These are phyloP conservation scores for Palythoa grandiflora DNA, from an alignment of 92 coral and sea anemone species.

Conservation along the genomic window DNA sequence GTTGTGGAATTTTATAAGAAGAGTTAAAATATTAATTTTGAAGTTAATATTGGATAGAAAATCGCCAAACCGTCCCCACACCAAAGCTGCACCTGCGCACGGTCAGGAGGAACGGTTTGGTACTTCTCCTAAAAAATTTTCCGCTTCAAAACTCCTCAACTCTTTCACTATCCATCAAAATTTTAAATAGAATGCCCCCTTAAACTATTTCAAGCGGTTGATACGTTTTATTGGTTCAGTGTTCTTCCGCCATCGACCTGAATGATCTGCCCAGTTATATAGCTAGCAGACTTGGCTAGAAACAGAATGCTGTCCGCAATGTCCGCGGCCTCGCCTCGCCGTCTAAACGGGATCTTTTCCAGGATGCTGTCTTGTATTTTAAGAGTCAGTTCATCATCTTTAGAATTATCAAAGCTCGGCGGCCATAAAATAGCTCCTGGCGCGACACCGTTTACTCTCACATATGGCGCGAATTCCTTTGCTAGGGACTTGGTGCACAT, in stretches of 20 bases:
- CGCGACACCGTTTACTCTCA: constrained; percentile 78
- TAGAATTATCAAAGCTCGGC: not conserved
- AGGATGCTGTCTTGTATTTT: constrained; percentile 38
- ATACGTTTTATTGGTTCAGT: constrained; percentile 47
- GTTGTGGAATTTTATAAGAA: no score
- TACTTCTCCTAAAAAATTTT: no score
- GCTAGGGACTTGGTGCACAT: constrained; percentile 80
- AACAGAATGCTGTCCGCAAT: constrained; percentile 61
- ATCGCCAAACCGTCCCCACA: no score
- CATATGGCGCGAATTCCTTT: constrained; percentile 75
- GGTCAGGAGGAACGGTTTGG: no score
- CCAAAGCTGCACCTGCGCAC: no score
- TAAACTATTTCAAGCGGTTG: not conserved
- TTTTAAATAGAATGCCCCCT: no score
- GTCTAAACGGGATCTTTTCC: constrained; percentile 65
- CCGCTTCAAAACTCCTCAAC: no score
- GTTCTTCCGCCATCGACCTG: constrained; percentile 74
- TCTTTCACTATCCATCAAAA: no score
- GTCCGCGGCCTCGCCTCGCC: constrained; percentile 59
- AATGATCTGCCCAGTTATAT: constrained; percentile 77
- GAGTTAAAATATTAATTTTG: no score
- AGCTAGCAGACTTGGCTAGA: constrained; percentile 55
- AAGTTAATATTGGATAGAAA: no score
- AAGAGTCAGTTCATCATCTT: not conserved
- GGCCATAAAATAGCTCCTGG: constrained; percentile 79